Conservation (phyloP, 1,140 invertebrate species). For the Rhagoletis zephyria region DNA sequence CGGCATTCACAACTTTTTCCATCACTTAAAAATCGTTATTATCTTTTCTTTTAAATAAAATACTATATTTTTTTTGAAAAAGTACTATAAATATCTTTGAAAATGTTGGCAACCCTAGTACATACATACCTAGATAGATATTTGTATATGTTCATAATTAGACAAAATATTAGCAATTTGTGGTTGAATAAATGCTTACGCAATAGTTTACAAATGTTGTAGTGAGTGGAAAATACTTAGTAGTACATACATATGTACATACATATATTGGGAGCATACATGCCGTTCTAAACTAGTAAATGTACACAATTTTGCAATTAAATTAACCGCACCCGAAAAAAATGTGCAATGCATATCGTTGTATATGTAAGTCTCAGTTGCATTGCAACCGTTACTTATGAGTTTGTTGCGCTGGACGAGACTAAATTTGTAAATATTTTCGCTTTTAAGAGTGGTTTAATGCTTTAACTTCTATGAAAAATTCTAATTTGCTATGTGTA, state of each 20-base stretch:
- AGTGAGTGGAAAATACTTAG: not conserved
- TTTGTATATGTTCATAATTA: too few species aligned
- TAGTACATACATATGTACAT: not conserved
- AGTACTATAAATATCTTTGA: too few species aligned
- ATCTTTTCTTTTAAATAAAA: too few species aligned
- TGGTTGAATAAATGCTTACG: not conserved
- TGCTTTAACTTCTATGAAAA: constrained; percentile 21
- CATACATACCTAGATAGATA: too few species aligned
- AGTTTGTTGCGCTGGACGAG: not conserved
- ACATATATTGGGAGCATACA: not conserved
- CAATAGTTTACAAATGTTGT: not conserved
- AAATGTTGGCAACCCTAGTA: too few species aligned
- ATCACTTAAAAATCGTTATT: too few species aligned
- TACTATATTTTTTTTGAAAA: too few species aligned
- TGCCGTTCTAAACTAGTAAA: not conserved
- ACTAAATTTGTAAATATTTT: constrained; percentile 1
- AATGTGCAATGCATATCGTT: not conserved
- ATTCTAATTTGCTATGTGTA: not conserved
- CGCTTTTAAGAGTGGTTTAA: too few species aligned
- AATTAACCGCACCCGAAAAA: constrained; percentile 13
- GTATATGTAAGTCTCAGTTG: not conserved
- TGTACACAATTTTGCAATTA: not conserved
- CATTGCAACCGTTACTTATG: constrained; percentile 27
- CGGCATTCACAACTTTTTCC: too few species aligned
- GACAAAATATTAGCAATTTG: not conserved